Evolutionary conservation across 2,888 invertebrate genomes (phyloP).

Genomic region (Ceraclea dissimilis): DNA sequence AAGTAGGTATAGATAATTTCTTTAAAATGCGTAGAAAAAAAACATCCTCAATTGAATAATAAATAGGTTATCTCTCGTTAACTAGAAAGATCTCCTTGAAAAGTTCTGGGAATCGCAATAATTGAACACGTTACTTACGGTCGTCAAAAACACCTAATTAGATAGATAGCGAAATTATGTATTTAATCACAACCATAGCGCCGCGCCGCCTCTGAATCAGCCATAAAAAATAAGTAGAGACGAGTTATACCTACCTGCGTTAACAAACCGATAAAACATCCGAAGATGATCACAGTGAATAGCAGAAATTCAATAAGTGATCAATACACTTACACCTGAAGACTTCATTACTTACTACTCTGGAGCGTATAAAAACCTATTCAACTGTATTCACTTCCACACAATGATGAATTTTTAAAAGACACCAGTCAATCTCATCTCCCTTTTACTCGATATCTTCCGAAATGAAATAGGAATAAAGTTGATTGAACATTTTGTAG

Average conservation of each 20-base stretch:
- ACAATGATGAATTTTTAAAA: neutral
- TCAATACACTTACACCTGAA: neutral
- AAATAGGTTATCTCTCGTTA: no score
- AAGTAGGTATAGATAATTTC: no score
- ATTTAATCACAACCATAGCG: no score
- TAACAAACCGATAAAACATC: neutral
- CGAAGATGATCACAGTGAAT: neutral
- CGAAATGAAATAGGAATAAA: neutral
- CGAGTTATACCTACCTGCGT: neutral
- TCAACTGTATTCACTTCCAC: neutral
- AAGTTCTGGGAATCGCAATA: no score
- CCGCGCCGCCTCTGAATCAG: neutral
- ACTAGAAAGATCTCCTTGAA: no score
- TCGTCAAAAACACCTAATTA: no score
- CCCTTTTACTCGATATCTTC: neutral
- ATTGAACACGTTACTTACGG: no score
- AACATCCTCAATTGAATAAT: no score
- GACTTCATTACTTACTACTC: neutral
- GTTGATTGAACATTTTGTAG: neutral
- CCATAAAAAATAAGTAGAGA: neutral
- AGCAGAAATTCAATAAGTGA: constrained; percentile 2
- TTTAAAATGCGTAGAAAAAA: no score
- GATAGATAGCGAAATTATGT: no score
- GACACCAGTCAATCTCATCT: neutral
- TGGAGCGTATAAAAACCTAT: neutral